These are phyloP conservation scores for Falco punctatus DNA, from an alignment of 2,113 vertebrate species.

Conservation along the genomic window DNA sequence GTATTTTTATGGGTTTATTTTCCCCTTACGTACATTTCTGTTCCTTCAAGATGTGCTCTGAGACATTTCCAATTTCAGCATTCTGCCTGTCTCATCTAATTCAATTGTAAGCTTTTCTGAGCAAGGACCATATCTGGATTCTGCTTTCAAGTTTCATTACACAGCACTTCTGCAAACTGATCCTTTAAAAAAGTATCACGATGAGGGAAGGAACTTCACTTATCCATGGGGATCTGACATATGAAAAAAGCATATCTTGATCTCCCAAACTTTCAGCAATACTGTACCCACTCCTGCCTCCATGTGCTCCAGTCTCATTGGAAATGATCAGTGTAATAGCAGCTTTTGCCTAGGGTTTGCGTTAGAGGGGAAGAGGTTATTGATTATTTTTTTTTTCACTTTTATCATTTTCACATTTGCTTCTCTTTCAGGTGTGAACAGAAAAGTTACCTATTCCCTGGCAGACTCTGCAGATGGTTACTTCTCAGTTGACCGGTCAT, in stretches of 20 bases:
- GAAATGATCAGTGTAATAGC: background rate
- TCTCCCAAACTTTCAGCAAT: background rate
- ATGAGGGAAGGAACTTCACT: background rate
- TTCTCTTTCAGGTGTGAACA: constrained; percentile 82
- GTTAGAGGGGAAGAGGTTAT: background rate
- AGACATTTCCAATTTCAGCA: constrained; percentile 41
- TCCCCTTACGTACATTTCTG: constrained; percentile 24
- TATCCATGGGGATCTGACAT: background rate
- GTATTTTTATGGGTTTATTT: constrained; percentile 42
- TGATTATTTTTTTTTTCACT: background rate
- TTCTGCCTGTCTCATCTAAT: constrained; percentile 37
- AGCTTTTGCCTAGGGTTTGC: background rate
- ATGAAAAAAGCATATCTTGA: background rate
- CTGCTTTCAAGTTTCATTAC: background rate
- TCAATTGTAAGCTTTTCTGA: constrained; percentile 20
- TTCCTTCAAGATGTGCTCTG: constrained; percentile 40
- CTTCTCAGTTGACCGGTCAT: constrained; percentile 89
- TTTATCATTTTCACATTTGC: background rate
- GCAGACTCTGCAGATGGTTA: constrained; percentile 82
- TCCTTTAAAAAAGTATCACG: background rate
- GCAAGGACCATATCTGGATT: background rate
- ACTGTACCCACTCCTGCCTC: background rate
- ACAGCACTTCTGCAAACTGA: background rate
- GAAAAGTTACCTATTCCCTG: constrained; percentile 88
- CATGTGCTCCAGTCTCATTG: background rate